Base-by-base conservation (phyloP, 2,888 invertebrate species). In the Erebia palarica region DNA sequence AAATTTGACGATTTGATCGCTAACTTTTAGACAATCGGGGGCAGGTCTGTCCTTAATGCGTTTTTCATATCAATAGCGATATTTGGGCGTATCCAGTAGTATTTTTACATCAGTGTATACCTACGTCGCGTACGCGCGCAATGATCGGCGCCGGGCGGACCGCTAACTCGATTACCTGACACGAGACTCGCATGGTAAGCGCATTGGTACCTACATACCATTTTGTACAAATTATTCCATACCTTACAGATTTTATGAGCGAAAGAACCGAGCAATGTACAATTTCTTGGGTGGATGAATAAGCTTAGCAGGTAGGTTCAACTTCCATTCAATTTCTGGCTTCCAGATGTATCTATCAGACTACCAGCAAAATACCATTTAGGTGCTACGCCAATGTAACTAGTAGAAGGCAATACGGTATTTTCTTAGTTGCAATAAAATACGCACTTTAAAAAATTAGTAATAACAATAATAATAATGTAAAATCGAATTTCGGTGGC, bases 131-230 rank as follows among this genome's bases (percentile, higher is more conserved):
- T 80, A 82, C 83, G 77, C 77, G 78, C 75, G 81, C 88, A 90
- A 90, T 89, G 80, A 83, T 80, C 80, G 78, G 78, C 85, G 86
- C 82, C 79, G 84, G 82, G 83, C 86, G 83, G 81, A 82, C 86
- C 86, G 83, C 87, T 92, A 92, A 92, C 91, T 90, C 84, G 86
- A 91, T 92, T 92, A 91, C 88, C 82, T 82, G 79, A 79, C 78
- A 88, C 91, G 90, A 84, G 91, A 82, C 87, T 86, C 79, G 91
- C 90, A 92, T 92, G 84, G 86, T 87, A 90, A 91, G 18, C 44
- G 11, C 53, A 18, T 2, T 88, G 77, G 72, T 75, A 81, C 80
- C 85, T 85, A 86, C 80, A 85, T 85, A 86, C 88, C 86, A 86
- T 87, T 87, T 87, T 86, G 85, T 85, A 81, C 82, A 85, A 86